phyloP scores from a whole-genome alignment of 2,888 invertebrate species.

The Agonopterix alstromeriana region DNA sequence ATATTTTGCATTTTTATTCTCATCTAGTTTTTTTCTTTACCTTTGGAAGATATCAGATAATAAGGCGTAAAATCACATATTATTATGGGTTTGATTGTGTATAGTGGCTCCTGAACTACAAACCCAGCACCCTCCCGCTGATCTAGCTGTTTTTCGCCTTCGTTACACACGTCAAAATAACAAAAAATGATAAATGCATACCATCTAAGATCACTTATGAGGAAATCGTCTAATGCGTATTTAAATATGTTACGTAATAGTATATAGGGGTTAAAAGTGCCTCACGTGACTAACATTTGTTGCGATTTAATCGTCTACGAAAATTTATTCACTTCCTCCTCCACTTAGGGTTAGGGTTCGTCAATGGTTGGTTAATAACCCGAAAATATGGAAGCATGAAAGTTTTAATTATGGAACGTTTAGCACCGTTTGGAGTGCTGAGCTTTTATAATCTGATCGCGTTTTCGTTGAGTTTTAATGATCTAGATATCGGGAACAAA shows the following conservation, averaged over 20 bases:
- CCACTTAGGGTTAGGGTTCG: constrained; percentile 17
- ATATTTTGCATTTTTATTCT: too few relatives aligned
- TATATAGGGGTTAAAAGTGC: constrained; percentile 30
- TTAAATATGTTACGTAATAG: constrained; percentile 45
- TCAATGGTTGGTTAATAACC: constrained; percentile 48
- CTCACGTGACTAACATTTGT: constrained; percentile 29
- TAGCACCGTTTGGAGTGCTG: constrained; percentile 33
- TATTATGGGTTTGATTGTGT: too few relatives aligned
- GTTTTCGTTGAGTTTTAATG: constrained; percentile 1
- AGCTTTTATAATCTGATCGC: constrained; percentile 23
- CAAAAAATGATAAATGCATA: constrained; percentile 44
- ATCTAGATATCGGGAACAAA: neutral
- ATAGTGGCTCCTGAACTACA: too few relatives aligned
- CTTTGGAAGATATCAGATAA: too few relatives aligned
- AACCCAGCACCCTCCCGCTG: constrained; percentile 26
- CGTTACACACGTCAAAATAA: constrained; percentile 74
- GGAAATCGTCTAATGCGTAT: constrained; percentile 56
- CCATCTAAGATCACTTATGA: constrained; percentile 38
- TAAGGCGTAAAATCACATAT: too few relatives aligned
- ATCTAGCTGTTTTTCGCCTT: constrained; percentile 67
- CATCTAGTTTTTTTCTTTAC: too few relatives aligned
- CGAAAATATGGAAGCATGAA: constrained; percentile 49
- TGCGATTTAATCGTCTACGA: constrained; percentile 36
- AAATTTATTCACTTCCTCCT: constrained; percentile 46
- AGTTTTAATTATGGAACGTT: constrained; percentile 50